phyloP scores from a whole-genome alignment of 2,888 invertebrate genomes.

The Agrenia bidenticulata region DNA sequence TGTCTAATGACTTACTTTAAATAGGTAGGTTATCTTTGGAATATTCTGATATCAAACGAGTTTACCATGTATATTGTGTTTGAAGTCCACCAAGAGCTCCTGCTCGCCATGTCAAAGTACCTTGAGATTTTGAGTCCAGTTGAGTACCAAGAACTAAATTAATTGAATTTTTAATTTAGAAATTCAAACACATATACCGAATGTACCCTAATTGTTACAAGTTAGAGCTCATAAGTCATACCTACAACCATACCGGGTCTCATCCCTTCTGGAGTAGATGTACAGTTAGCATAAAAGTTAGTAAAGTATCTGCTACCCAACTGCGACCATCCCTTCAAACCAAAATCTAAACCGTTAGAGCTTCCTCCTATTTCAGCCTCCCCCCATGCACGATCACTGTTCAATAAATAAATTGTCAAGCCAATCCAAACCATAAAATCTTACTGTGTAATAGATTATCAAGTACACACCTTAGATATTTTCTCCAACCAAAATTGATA shows the following conservation, averaged over 20 bases:
- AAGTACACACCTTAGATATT: slow-evolving; percentile 33
- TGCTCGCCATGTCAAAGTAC: slow-evolving; percentile 80
- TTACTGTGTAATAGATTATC: background rate
- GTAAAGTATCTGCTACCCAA: slow-evolving; percentile 63
- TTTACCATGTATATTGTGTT: slow-evolving; percentile 71
- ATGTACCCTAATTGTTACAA: too few species aligned
- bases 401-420: too few species aligned
- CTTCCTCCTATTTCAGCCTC: slow-evolving; percentile 77
- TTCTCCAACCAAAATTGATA: slow-evolving; percentile 44
- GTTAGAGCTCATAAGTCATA: slow-evolving; percentile 55
- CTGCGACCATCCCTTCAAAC: slow-evolving; percentile 76
- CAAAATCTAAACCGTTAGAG: slow-evolving; percentile 78
- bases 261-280: slow-evolving; percentile 74
- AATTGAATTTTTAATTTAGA: too few species aligned
- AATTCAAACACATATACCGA: background rate
- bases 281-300: slow-evolving; percentile 73
- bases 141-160: slow-evolving; percentile 61
- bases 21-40: too few species aligned
- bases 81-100: slow-evolving; percentile 72
- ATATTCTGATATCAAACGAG: background rate
- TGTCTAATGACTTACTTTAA: background rate
- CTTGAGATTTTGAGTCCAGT: slow-evolving; percentile 84
- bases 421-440: background rate
- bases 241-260: slow-evolving; percentile 75
- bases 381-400: slow-evolving; percentile 69